Conservation (phyloP, 64 coral and sea anemone species). For the Montipora cactus region DNA sequence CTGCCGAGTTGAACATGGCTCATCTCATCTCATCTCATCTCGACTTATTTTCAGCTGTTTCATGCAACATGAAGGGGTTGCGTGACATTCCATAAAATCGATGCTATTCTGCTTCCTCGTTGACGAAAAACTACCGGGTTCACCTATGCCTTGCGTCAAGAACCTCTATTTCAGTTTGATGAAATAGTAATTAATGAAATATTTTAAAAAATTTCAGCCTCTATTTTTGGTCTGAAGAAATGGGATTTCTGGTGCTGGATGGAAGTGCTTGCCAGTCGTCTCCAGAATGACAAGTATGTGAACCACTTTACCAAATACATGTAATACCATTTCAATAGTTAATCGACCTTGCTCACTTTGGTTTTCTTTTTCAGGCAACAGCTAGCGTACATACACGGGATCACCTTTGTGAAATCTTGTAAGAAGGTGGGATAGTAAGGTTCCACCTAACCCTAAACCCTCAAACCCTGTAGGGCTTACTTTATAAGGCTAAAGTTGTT, state of each 20-base stretch:
- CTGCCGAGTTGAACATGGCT: no score
- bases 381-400: slow-evolving; percentile 43
- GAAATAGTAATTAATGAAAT: neutral
- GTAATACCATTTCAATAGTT: neutral
- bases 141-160: no score
- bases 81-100: no score
- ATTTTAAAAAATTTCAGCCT: slow-evolving; percentile 7
- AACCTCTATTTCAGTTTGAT: neutral
- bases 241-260: slow-evolving; percentile 83
- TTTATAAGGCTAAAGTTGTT: no score
- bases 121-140: no score
- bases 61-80: no score
- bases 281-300: slow-evolving; percentile 54
- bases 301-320: no score
- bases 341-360: no score
- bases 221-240: slow-evolving; percentile 64
- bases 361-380: slow-evolving; percentile 32
- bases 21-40: no score
- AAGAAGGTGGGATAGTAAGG: slow-evolving; percentile 11
- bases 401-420: slow-evolving; percentile 49
- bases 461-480: no score
- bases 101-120: neutral
- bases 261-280: slow-evolving; percentile 34
- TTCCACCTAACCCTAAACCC: no score
- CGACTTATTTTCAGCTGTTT: no score